A percentile compares a stretch with the other conserved stretches of the same genome.
These are phyloP conservation scores for Pseudomyrmex cubaensis DNA, from an alignment of 1,140 invertebrate species.

Conservation along the genomic window DNA sequence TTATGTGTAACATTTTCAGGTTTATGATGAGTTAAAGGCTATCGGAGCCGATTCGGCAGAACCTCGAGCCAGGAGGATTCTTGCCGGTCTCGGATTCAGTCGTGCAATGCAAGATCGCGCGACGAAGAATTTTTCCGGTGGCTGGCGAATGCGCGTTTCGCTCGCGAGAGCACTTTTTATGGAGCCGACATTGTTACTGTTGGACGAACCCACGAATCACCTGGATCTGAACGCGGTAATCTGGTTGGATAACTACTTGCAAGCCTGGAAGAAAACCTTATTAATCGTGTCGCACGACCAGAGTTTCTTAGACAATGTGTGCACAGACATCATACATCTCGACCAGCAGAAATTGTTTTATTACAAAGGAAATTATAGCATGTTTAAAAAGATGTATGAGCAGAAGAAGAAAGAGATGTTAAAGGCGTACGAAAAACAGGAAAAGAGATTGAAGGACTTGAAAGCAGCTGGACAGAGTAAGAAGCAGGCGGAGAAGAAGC, in stretches of 20 bases:
- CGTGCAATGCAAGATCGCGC: constrained; percentile 97
- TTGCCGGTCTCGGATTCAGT: constrained; percentile 98
- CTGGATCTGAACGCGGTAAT: constrained; percentile 99
- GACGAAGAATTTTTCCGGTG: constrained; percentile 98
- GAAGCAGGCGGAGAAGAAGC: constrained; percentile 97
- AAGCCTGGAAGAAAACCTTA: constrained; percentile 99
- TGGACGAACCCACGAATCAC: constrained; percentile 98
- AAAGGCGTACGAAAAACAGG: constrained; percentile 99
- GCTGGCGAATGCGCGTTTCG: constrained; percentile 99
- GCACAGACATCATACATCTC: constrained; percentile 99
- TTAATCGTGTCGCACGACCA: constrained; percentile 99
- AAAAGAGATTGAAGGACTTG: constrained; percentile 96
- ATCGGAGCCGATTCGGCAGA: constrained; percentile 99
- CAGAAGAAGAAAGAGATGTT: constrained; percentile 97
- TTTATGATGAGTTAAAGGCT: constrained; percentile 97
- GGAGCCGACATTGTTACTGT: constrained; percentile 96
- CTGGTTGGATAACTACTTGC: constrained; percentile 99
- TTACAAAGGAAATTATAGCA: constrained; percentile 99
- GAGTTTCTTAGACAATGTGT: constrained; percentile 99
- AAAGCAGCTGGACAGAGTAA: constrained; percentile 98
- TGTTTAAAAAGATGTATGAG: constrained; percentile 99
- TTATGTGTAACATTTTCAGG: constrained; percentile 83
- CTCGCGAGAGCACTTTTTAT: constrained; percentile 95
- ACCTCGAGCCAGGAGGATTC: constrained; percentile 95
- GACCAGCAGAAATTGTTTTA: constrained; percentile 98